phyloP scores from a whole-genome alignment of 2,797 vertebrate genomes.

The Gallinago nigripennis region DNA sequence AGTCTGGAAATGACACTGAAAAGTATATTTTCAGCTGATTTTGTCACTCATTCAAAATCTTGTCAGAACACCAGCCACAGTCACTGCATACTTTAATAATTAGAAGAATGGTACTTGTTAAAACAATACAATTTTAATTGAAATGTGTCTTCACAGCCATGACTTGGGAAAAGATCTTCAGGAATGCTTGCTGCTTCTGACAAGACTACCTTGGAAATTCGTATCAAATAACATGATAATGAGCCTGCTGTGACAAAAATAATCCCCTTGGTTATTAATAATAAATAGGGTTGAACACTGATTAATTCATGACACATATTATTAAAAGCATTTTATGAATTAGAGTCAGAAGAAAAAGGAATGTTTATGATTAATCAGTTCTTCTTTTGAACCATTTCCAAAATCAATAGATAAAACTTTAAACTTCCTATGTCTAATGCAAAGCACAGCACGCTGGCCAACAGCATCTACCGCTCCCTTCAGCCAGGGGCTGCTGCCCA shows the following conservation, averaged over 20 bases:
- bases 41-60: background rate
- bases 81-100: background rate
- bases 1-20: background rate
- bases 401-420: slow-evolving; percentile 7
- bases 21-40: background rate
- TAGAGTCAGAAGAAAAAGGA: background rate
- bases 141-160: background rate
- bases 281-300: background rate
- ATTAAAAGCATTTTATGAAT: slow-evolving; percentile 44
- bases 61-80: background rate
- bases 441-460: background rate
- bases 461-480: background rate
- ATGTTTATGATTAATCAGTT: background rate
- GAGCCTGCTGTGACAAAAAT: background rate
- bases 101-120: background rate
- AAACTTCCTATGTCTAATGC: background rate
- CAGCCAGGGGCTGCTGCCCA: background rate
- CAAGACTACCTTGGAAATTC: background rate
- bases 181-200: background rate
- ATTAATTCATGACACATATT: slow-evolving; percentile 22
- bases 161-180: background rate
- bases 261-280: slow-evolving; percentile 1
- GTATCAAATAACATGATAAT: background rate
- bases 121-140: background rate
- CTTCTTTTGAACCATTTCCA: slow-evolving; percentile 4